Conservation (phyloP, 1,140 invertebrate genomes). For the Notospermus geniculatus region DNA sequence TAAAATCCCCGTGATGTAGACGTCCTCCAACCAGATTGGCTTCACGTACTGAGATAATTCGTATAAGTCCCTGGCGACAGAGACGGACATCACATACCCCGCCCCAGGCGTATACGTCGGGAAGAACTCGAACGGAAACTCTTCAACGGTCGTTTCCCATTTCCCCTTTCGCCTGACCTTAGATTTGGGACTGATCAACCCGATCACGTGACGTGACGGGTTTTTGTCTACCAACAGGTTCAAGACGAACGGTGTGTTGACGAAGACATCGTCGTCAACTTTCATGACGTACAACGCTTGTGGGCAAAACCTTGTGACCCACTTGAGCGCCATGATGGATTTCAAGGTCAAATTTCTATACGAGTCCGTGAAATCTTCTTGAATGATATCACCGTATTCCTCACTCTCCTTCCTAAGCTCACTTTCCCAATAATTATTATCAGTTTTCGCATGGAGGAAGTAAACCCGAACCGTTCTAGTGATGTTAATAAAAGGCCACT, state of each 20-base stretch:
- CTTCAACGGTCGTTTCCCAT: neutral
- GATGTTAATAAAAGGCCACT: too few relatives aligned
- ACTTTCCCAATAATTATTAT: neutral
- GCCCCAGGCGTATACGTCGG: neutral
- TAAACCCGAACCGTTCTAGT: neutral
- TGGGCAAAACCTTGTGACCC: conserved; percentile 67
- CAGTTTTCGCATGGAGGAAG: conserved; percentile 2
- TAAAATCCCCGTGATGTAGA: conserved; percentile 7
- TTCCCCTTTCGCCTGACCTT: neutral
- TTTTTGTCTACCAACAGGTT: conserved; percentile 4
- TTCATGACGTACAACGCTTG: conserved; percentile 73
- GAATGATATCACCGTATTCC: conserved; percentile 32
- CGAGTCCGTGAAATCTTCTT: conserved; percentile 37
- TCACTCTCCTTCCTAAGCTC: conserved; percentile 20
- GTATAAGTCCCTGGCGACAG: neutral
- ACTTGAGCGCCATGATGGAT: conserved; percentile 80
- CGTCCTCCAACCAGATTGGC: conserved; percentile 4
- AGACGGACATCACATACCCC: neutral
- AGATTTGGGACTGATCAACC: neutral
- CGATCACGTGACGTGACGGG: neutral
- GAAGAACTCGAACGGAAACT: neutral
- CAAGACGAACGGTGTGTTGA: conserved; percentile 63
- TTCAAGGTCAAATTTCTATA: conserved; percentile 42
- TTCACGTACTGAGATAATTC: neutral
- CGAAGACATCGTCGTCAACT: conserved; percentile 84